Base-by-base conservation (phyloP, 2,888 invertebrate genomes). In the Cephus nigrinus region DNA sequence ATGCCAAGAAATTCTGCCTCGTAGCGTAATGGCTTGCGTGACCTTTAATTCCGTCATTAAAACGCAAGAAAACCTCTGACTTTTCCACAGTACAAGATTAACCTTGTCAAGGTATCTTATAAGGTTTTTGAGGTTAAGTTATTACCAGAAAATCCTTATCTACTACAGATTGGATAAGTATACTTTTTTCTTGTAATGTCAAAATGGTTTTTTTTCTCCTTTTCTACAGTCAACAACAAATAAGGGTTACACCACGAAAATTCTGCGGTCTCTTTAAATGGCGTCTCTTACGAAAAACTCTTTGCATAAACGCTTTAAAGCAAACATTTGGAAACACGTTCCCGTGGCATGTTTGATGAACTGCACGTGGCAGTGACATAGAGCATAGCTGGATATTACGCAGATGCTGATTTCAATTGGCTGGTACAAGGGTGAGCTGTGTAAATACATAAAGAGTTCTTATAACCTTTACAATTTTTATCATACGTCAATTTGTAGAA, bases 341-440 rank as follows among this genome's bases (percentile, higher is more conserved):
- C 84, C 85, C 77, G 76, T 88, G 88, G 88, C 87, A 88, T 90
- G 89, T 90, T 90, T 90, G 83, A 88, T 78, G 80, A 86, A 81
- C 89, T 90, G 90, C 86, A 82, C 79, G 82, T 85, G 90, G 87
- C 90, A 89, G 80, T 84, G 83, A 80, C 84, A 90, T 85, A 90
- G 89, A 87, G 87, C 84, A 80, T 79, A 81, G 76, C 81, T 32
- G 30, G 30, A 36, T 36, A 74, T 74, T 74, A 74, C 32, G 34
- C 74, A 36, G 12, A 36, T 23, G 76, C 80, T 77, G 68, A 68
- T 76, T 81, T 80, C 78, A 75, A 81, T 82, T 78, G 78, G 76
- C 75, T 76, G 74, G 75, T 55, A 68, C 55, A 68, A 74, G 74
- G 74, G 74, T 33, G 71, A 11, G 31, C 71, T 32, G 71, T 71